Percentiles rank a stretch among this genome's conserved stretches.
phyloP scores from a whole-genome alignment of 2,888 invertebrate species.

The Megalurothrips usitatus region DNA sequence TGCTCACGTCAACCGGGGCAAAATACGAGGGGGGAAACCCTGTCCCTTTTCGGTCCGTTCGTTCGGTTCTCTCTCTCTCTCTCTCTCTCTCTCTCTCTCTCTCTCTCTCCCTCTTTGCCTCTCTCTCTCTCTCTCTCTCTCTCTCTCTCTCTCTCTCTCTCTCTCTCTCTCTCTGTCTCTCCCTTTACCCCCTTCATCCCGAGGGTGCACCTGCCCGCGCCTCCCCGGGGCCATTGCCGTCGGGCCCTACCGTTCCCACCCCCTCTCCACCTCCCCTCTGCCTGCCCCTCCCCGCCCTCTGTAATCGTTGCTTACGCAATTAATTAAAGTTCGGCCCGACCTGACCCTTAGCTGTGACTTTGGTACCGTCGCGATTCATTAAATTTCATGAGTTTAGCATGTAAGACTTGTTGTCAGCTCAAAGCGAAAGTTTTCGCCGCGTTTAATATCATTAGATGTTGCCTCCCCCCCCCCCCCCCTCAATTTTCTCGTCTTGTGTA shows the following conservation, averaged over 20 bases:
- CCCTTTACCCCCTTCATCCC: neutral
- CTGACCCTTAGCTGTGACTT: slow-evolving; percentile 7
- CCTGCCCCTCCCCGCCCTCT: neutral
- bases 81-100: too few species aligned
- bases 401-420: slow-evolving; percentile 3
- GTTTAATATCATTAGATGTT: neutral
- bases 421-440: slow-evolving; percentile 9
- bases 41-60: too few species aligned
- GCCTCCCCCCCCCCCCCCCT: neutral
- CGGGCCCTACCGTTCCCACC: neutral
- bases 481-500: neutral
- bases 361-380: neutral
- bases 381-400: slow-evolving; percentile 23
- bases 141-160: too few species aligned
- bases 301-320: slow-evolving; percentile 26
- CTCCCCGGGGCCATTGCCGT: neutral
- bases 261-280: neutral
- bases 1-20: too few species aligned
- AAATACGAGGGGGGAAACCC: too few species aligned
- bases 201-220: neutral
- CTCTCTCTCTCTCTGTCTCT: too few species aligned
- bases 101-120: too few species aligned
- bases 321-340: slow-evolving; percentile 17
- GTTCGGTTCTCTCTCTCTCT: too few species aligned
- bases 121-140: too few species aligned